Conservation (phyloP, 2,888 invertebrate genomes). For the Agrochola litura region DNA sequence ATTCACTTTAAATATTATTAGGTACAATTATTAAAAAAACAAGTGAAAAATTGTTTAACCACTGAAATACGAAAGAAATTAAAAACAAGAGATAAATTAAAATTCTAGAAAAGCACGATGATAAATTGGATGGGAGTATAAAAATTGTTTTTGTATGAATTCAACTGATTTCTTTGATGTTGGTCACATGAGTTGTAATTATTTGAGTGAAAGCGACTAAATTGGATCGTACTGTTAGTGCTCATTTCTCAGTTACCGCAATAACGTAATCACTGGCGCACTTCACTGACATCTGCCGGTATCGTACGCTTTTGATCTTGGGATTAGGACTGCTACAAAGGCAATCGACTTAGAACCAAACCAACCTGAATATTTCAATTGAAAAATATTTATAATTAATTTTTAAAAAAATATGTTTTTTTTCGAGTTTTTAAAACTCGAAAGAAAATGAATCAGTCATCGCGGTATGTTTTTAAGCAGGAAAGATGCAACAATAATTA, state of each 20-base stretch:
- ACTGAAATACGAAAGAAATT: conserved; percentile 30
- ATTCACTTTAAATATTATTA: conserved; percentile 18
- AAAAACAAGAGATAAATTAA: conserved; percentile 32
- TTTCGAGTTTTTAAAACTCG: not conserved
- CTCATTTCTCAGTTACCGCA: conserved; percentile 51
- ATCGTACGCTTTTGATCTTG: conserved; percentile 53
- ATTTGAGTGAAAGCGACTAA: conserved; percentile 57
- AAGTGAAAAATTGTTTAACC: conserved; percentile 16
- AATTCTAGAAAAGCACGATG: conserved; percentile 32
- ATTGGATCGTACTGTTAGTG: conserved; percentile 58
- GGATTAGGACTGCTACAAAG: conserved; percentile 1
- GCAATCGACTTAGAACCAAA: conserved; percentile 14
- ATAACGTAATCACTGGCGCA: conserved; percentile 61
- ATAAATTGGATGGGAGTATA: conserved; percentile 39
- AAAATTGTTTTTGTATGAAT: conserved; percentile 32
- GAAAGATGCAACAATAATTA: not conserved
- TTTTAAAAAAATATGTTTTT: too few species aligned
- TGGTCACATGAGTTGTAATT: conserved; percentile 40
- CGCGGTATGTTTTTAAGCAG: not conserved
- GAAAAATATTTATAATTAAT: too few species aligned
- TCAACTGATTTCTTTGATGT: conserved; percentile 54
- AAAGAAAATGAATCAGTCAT: not conserved
- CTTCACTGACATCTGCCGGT: conserved; percentile 35
- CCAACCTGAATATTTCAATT: not conserved
- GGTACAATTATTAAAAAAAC: conserved; percentile 28